Conservation (phyloP, 2,113 vertebrate species). For the Mesoclemmys tuberculata region DNA sequence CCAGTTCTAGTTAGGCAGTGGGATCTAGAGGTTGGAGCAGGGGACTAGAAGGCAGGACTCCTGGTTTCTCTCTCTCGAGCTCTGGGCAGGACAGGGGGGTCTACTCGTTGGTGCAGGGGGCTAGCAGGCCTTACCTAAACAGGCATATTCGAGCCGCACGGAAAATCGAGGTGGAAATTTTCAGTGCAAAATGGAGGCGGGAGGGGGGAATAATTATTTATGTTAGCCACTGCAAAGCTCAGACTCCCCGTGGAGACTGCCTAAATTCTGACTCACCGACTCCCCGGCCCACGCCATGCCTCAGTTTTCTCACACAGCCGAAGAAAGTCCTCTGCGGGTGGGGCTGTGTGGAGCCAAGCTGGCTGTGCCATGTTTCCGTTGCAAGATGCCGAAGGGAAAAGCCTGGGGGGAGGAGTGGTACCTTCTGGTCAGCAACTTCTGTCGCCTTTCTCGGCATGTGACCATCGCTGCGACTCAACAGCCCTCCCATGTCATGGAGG, state of each 20-base stretch:
- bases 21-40: too few species aligned
- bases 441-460: background rate
- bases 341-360: accelerated
- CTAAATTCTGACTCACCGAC: background rate
- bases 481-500: background rate
- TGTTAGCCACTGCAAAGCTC: background rate
- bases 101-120: too few species aligned
- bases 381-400: background rate
- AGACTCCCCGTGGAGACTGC: background rate
- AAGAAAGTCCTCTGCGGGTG: background rate
- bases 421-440: background rate
- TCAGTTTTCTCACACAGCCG: background rate
- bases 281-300: too few species aligned
- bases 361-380: background rate
- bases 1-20: too few species aligned
- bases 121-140: background rate
- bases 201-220: background rate
- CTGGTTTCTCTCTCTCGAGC: too few species aligned
- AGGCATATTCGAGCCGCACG: background rate
- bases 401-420: too few species aligned
- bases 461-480: too few species aligned
- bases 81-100: too few species aligned
- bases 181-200: too few species aligned
- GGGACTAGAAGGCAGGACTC: too few species aligned
- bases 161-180: background rate